Base-by-base conservation (phyloP, 1,140 invertebrate genomes). In the Drosophila murphyi region DNA sequence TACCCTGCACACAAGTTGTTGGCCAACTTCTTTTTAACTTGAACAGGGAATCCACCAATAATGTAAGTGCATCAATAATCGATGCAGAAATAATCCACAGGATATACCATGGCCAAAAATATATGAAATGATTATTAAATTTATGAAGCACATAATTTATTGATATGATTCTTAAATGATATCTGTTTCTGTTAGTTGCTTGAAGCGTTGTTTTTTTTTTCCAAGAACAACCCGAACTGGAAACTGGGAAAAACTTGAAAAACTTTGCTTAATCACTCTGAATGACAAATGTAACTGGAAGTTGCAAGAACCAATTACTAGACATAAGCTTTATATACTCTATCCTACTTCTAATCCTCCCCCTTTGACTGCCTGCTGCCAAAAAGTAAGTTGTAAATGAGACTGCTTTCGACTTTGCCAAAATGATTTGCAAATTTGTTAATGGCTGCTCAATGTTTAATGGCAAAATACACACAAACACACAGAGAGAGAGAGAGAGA, bases 371-470 rank as follows among this genome's bases (percentile, higher is more conserved):
- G 10, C n/a, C 39, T 8, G 34, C 32, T 39, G 39, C 34, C 63
- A 76, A 55, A 41, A 72, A 75, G 51, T 59, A 55, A 71, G 55
- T 59, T 70, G 43, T 55, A 47, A 31, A 51, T 61, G 45, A 52
- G 51, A 34, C 35, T 37, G 55, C 34, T 45, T 8, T 56, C 29
- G 43, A 74, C 54, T 64, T 70, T 64, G 52, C 59, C 43, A 43
- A 62, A 74, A 74, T 74, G 72, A 75, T 75, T 78, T 76, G 68
- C 76, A 76, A 78, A 78, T 78, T 78, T 78, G 76, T 78, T 78
- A 78, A 78, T 78, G 76, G 76, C 72, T 78, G 72, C 65, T 78
- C 72, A 78, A 78, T 78, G 76, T 76, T 78, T 78, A 76, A 78
- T 78, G 76, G 71, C 72, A 61, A 62, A 54, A 45, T 4, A 34